Evolutionary conservation across 2,113 vertebrate species (phyloP).

Genomic region (Xenus cinereus): DNA sequence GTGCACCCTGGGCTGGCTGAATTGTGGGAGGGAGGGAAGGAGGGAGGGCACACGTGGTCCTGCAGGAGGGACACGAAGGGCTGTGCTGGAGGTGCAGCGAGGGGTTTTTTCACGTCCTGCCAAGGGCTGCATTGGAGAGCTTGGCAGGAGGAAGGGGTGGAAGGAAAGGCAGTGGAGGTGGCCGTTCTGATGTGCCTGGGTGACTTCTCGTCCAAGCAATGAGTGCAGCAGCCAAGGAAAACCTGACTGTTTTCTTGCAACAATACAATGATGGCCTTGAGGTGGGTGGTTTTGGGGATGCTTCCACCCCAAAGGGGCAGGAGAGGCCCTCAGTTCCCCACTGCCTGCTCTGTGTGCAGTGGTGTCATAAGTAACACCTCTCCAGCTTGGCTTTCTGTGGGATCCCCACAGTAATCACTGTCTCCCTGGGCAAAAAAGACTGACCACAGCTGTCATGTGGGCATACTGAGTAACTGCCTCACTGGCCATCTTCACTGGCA

Average conservation of each 20-base stretch:
- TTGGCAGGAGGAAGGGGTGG: not conserved
- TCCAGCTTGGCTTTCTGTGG: not conserved
- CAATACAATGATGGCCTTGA: not conserved
- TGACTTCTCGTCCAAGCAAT: not conserved
- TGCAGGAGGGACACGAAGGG: not conserved
- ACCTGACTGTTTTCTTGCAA: not conserved
- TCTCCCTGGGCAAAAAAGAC: not conserved
- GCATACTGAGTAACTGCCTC: not conserved
- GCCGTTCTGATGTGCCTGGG: not conserved
- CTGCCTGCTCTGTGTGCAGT: not conserved
- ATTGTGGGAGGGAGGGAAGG: not conserved
- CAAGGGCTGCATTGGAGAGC: not conserved
- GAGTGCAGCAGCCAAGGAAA: not conserved
- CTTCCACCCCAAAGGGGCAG: not conserved
- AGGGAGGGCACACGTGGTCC: not conserved
- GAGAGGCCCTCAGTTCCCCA: not conserved
- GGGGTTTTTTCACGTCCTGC: not conserved
- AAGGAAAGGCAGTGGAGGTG: not conserved
- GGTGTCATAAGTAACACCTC: not conserved
- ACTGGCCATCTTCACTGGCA: not conserved
- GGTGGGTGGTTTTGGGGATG: not conserved
- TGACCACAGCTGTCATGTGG: fast-evolving
- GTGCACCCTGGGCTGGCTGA: not conserved
- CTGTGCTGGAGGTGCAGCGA: not conserved
- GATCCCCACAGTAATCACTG: not conserved